Evolutionary conservation across 2,888 invertebrate species (phyloP).

Genomic region (Andrena bucephala): DNA sequence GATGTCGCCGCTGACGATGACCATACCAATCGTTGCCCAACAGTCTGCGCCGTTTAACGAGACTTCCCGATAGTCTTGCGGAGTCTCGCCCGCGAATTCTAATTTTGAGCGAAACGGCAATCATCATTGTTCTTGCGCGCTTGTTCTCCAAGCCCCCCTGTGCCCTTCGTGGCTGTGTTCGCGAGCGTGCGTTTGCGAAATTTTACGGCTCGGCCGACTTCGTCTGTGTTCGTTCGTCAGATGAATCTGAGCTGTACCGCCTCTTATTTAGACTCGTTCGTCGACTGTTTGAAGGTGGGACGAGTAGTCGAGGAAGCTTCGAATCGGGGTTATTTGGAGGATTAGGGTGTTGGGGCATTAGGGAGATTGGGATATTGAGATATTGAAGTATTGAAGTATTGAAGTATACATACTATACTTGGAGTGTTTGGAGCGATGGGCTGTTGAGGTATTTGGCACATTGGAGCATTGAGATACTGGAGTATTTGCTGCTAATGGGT

Average conservation of each 20-base stretch:
- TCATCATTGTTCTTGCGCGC: slow-evolving; percentile 12
- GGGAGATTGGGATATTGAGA: background rate
- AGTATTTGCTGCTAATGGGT: background rate
- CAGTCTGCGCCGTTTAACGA: slow-evolving; percentile 12
- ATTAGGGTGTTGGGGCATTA: background rate
- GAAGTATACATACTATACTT: background rate
- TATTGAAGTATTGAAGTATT: background rate
- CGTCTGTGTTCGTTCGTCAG: background rate
- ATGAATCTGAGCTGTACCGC: background rate
- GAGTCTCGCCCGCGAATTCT: slow-evolving; percentile 10
- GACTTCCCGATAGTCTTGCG: background rate
- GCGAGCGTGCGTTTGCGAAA: slow-evolving; percentile 24
- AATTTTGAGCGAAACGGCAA: slow-evolving; percentile 11
- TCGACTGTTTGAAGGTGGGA: background rate
- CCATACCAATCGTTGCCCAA: background rate
- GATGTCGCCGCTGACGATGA: slow-evolving; percentile 1
- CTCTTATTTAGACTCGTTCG: background rate
- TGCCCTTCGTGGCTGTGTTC: background rate
- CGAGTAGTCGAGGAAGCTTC: background rate
- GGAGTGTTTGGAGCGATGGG: background rate
- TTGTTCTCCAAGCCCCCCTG: background rate
- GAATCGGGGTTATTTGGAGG: background rate
- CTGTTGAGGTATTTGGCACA: background rate
- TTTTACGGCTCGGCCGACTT: slow-evolving; percentile 2
- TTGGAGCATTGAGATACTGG: background rate